Percentiles rank a stretch among this genome's conserved stretches.
Conservation (phyloP, 2,888 invertebrate species). For the Sympetrum striolatum region DNA sequence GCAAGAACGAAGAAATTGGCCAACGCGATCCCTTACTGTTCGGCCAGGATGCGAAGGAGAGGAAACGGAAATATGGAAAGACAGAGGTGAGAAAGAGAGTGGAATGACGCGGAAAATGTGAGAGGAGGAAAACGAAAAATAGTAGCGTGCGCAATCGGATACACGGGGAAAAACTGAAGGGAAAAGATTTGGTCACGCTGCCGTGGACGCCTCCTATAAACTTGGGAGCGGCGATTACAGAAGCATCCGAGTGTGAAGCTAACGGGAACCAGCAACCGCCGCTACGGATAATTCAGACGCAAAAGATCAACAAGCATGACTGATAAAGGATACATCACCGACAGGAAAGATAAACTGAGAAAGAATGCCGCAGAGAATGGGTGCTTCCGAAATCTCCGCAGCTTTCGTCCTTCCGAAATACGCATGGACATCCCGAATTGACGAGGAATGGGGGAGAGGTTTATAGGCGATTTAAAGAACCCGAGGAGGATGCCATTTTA, state of each 20-base stretch:
- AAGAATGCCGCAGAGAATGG: background rate
- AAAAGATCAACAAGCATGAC: conserved; percentile 37
- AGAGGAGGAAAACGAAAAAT: conserved; percentile 13
- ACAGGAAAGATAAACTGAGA: background rate
- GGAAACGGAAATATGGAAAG: background rate
- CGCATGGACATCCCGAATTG: no score
- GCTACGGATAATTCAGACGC: conserved; percentile 36
- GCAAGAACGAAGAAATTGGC: no score
- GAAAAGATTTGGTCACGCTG: conserved; percentile 24
- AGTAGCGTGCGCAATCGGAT: conserved; percentile 18
- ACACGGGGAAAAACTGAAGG: conserved; percentile 8
- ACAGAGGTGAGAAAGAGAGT: background rate
- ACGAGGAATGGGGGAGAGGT: no score
- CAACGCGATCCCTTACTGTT: no score
- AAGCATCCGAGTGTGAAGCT: conserved; percentile 15
- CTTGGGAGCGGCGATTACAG: conserved; percentile 31
- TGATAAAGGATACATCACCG: conserved; percentile 37
- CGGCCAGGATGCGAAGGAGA: background rate
- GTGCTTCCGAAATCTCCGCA: background rate
- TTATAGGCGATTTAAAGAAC: no score
- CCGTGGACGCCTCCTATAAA: conserved; percentile 6
- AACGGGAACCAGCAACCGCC: conserved; percentile 32
- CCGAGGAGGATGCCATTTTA: no score
- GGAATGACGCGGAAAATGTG: conserved; percentile 32
- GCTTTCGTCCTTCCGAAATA: no score